These are phyloP conservation scores for Nymphalis polychloros DNA, from an alignment of 2,888 invertebrate species.

Conservation along the genomic window DNA sequence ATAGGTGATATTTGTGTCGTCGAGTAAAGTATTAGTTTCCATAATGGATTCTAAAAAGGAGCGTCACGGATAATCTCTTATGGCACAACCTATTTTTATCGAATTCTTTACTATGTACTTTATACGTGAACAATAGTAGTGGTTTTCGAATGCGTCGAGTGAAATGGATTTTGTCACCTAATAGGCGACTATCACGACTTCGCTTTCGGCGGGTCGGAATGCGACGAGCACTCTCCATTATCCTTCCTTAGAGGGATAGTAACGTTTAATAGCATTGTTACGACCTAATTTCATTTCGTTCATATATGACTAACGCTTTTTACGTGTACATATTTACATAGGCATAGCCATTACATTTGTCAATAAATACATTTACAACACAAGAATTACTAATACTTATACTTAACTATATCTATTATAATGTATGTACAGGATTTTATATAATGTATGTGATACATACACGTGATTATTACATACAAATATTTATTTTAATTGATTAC, in stretches of 20 bases:
- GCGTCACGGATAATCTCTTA: constrained; percentile 47
- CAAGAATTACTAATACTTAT: too few relatives aligned
- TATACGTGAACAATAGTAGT: constrained; percentile 19
- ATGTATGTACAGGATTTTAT: too few relatives aligned
- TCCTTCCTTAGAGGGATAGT: constrained; percentile 38
- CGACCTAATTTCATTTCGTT: constrained; percentile 6
- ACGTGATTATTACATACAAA: too few relatives aligned
- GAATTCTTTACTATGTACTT: constrained; percentile 26
- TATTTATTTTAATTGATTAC: too few relatives aligned
- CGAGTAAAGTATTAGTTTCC: constrained; percentile 40
- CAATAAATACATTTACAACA: too few relatives aligned
- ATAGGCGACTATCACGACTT: constrained; percentile 43
- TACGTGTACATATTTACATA: too few relatives aligned
- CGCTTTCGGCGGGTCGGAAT: constrained; percentile 48
- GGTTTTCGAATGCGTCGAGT: constrained; percentile 23
- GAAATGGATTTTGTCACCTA: constrained; percentile 40
- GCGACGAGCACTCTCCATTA: constrained; percentile 54
- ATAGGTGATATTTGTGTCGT: constrained; percentile 19
- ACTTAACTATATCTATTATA: too few relatives aligned
- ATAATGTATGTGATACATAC: too few relatives aligned
- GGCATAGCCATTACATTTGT: not conserved
- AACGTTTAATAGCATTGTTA: constrained; percentile 11
- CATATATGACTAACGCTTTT: constrained; percentile 7
- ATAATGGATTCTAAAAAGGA: constrained; percentile 46
- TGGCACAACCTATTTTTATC: constrained; percentile 38